Conservation (phyloP, 2,888 invertebrate species). For the Epiblema foenella region DNA sequence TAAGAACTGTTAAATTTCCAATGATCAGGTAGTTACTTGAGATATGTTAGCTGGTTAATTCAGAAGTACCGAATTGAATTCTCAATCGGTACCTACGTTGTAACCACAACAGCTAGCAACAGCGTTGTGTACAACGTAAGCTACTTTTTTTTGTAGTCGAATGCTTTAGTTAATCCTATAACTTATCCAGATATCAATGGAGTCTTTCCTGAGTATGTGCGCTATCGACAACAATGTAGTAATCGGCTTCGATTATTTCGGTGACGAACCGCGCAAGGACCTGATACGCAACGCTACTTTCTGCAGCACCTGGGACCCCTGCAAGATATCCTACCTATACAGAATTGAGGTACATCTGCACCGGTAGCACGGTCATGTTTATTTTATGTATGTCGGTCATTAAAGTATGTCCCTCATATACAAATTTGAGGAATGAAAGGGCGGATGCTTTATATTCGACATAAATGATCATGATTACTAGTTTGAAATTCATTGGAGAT, state of each 20-base stretch:
- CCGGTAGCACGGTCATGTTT: background rate
- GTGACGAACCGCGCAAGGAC: conserved; percentile 79
- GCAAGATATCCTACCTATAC: conserved; percentile 74
- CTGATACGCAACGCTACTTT: conserved; percentile 77
- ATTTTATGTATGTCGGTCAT: background rate
- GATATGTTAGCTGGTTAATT: no score
- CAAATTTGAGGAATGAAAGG: background rate
- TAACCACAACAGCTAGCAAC: no score
- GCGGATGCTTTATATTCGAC: no score
- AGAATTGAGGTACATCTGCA: conserved; percentile 69
- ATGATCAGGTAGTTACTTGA: no score
- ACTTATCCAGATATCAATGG: conserved; percentile 63
- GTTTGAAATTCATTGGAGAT: background rate
- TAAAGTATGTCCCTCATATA: background rate
- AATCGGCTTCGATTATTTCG: conserved; percentile 78
- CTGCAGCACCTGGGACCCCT: conserved; percentile 78
- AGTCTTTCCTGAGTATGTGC: conserved; percentile 68
- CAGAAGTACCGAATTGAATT: no score
- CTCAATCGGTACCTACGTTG: no score
- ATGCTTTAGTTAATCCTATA: background rate
- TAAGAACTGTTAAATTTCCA: no score
- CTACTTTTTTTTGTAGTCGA: background rate
- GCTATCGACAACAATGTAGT: conserved; percentile 79
- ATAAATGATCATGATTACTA: background rate
- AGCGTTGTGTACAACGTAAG: no score